These are phyloP conservation scores for Hypercompe scribonia DNA, from an alignment of 2,888 invertebrate species.

Conservation along the genomic window DNA sequence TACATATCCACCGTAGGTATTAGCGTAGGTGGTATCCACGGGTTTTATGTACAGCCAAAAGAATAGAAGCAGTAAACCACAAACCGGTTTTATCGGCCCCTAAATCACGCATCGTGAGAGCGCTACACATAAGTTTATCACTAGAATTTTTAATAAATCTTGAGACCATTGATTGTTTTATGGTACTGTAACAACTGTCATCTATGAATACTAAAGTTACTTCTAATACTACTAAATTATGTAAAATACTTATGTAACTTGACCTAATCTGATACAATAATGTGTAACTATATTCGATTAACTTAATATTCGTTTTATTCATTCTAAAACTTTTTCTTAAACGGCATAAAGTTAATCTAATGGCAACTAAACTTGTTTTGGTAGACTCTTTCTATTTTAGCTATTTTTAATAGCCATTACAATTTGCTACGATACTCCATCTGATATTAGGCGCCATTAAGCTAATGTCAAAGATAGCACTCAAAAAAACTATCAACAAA, in stretches of 20 bases:
- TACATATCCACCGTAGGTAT: too few species aligned
- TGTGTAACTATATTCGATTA: not conserved
- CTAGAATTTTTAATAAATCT: too few species aligned
- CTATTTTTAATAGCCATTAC: slow-evolving; percentile 76
- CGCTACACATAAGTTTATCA: too few species aligned
- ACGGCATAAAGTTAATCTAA: slow-evolving; percentile 62
- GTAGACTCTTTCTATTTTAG: slow-evolving; percentile 66
- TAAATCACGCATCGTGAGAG: too few species aligned
- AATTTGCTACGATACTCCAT: slow-evolving; percentile 78
- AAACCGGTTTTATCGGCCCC: too few species aligned
- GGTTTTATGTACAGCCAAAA: too few species aligned
- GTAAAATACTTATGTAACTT: too few species aligned
- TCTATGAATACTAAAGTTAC: not conserved
- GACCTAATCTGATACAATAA: not conserved
- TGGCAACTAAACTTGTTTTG: slow-evolving; percentile 76
- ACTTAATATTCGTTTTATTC: slow-evolving; percentile 8
- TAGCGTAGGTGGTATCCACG: too few species aligned
- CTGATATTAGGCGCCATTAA: slow-evolving; percentile 80
- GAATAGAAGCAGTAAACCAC: too few species aligned
- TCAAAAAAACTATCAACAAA: slow-evolving; percentile 81
- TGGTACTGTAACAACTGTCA: not conserved
- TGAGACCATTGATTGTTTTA: too few species aligned
- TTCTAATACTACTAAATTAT: too few species aligned
- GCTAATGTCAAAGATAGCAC: slow-evolving; percentile 81
- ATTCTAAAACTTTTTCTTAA: slow-evolving; percentile 51